These are phyloP conservation scores for Oscheius myriophilus DNA, from an alignment of 2,888 invertebrate species.

Conservation along the genomic window DNA sequence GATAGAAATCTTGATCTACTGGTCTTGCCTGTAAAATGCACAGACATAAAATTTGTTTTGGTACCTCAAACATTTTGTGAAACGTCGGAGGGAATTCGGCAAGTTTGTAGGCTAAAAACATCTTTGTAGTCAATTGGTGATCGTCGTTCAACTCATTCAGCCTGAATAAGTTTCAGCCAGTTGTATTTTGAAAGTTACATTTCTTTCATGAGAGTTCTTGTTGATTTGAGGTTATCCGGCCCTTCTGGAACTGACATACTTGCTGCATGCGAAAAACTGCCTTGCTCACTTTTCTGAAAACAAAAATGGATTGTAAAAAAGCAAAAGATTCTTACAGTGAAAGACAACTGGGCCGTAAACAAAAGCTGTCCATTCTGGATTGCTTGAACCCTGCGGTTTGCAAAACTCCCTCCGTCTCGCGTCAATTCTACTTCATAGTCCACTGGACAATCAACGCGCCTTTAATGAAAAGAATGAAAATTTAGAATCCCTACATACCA, in stretches of 20 bases:
- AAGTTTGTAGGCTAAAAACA: constrained; percentile 27
- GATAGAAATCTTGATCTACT: constrained; percentile 24
- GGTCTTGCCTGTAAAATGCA: constrained; percentile 21
- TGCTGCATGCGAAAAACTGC: constrained; percentile 55
- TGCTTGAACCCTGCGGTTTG: constrained; percentile 70
- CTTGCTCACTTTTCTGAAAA: constrained; percentile 30
- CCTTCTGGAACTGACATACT: constrained; percentile 70
- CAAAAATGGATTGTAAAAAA: neutral
- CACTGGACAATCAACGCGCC: constrained; percentile 63
- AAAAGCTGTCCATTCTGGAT: constrained; percentile 70
- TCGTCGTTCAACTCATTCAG: constrained; percentile 13
- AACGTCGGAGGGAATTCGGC: constrained; percentile 30
- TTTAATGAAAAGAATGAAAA: constrained; percentile 1
- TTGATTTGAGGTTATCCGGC: constrained; percentile 61
- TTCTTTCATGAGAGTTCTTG: constrained; percentile 15
- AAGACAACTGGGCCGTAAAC: constrained; percentile 57
- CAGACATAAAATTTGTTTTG: neutral
- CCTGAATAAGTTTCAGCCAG: constrained; percentile 20
- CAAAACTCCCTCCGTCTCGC: constrained; percentile 71
- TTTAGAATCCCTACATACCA: constrained; percentile 56
- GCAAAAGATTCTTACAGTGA: constrained; percentile 19
- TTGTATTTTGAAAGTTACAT: neutral
- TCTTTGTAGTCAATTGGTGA: constrained; percentile 11
- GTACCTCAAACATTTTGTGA: constrained; percentile 32
- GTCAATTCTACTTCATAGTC: constrained; percentile 71